Evolutionary conservation across 2,797 vertebrate species (phyloP).

Genomic region (Calcarius lapponicus): DNA sequence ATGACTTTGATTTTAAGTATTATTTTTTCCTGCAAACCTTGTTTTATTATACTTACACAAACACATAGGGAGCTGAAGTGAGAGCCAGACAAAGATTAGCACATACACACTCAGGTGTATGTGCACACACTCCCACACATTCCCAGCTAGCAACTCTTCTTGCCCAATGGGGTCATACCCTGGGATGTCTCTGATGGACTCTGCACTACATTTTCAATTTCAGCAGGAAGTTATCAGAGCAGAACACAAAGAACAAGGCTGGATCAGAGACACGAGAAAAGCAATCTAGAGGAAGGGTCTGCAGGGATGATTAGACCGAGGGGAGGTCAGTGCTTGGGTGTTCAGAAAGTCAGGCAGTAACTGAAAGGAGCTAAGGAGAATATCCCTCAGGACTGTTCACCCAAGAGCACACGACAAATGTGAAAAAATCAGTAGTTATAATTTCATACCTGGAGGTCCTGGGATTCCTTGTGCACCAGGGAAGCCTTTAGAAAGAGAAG

Average conservation of each 20-base stretch:
- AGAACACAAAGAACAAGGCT: not conserved
- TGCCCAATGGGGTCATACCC: not conserved
- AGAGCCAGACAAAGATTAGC: not conserved
- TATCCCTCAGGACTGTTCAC: not conserved
- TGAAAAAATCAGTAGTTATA: not conserved
- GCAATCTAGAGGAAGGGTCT: not conserved
- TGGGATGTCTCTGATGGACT: not conserved
- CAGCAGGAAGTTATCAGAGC: not conserved
- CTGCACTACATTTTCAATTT: not conserved
- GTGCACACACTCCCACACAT: not conserved
- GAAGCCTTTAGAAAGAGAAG: conserved; percentile 75
- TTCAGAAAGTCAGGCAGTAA: not conserved
- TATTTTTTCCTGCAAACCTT: not conserved
- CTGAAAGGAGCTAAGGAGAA: not conserved
- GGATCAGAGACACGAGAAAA: not conserved
- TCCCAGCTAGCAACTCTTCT: not conserved
- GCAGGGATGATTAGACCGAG: accelerated
- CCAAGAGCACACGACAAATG: not conserved
- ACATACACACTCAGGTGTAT: not conserved
- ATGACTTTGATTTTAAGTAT: not conserved
- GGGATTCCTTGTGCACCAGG: conserved; percentile 78
- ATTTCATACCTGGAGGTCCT: conserved; percentile 84
- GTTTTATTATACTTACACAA: not conserved
- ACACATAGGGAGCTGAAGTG: not conserved
- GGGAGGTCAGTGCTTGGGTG: not conserved